These are phyloP conservation scores for Melinaea marsaeus DNA, from an alignment of 2,888 invertebrate genomes.

Conservation along the genomic window DNA sequence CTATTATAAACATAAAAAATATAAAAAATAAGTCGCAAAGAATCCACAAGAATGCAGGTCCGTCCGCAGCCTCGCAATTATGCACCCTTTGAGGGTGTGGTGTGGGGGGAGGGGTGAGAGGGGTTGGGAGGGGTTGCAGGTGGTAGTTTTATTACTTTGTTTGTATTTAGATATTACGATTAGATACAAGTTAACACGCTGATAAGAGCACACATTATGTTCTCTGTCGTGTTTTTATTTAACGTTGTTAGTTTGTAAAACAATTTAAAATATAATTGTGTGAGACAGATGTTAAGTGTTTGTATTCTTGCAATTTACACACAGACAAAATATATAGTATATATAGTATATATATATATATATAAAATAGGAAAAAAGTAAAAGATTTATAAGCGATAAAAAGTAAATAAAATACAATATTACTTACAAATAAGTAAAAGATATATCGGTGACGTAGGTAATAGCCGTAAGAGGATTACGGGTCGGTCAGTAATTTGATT, in stretches of 20 bases:
- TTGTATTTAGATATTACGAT: conserved; percentile 25
- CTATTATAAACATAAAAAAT: not conserved
- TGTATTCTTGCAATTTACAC: too few relatives aligned
- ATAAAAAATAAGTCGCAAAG: not conserved
- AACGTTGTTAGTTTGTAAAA: too few relatives aligned
- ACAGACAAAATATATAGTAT: too few relatives aligned
- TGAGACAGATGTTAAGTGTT: too few relatives aligned
- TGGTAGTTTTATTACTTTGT: conserved; percentile 25
- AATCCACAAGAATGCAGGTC: conserved; percentile 5
- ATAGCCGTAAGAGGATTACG: conserved; percentile 22
- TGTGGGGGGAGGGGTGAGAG: conserved; percentile 5
- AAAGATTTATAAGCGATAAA: too few relatives aligned
- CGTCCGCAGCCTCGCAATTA: conserved; percentile 21
- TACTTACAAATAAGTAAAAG: not conserved
- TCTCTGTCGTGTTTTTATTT: not conserved
- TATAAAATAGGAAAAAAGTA: too few relatives aligned
- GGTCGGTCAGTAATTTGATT: conserved; percentile 15
- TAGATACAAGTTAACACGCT: not conserved
- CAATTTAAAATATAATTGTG: too few relatives aligned
- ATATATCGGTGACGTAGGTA: conserved; percentile 5
- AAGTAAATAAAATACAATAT: too few relatives aligned
- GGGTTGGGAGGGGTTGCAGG: conserved; percentile 13
- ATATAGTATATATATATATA: too few relatives aligned
- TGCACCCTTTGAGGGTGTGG: conserved; percentile 21
- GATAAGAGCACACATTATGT: not conserved